These are phyloP conservation scores for Caenorhabditis sp. DNA, from an alignment of 2,888 invertebrate species.

Conservation along the genomic window DNA sequence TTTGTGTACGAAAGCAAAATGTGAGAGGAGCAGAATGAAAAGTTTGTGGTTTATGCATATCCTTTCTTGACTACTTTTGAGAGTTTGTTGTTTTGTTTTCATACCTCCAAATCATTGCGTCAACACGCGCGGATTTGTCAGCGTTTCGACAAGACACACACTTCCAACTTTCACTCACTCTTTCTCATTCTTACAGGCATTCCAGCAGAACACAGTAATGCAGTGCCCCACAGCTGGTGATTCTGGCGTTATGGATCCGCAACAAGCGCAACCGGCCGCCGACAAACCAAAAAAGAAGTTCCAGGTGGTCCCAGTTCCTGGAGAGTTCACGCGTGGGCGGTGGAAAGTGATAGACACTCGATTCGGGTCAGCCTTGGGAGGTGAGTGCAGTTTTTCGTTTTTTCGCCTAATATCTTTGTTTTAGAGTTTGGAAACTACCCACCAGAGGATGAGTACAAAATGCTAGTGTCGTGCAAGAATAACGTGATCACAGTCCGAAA, in stretches of 20 bases:
- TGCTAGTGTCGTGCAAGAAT: slow-evolving; percentile 39
- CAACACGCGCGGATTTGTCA: no score
- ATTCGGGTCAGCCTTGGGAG: slow-evolving; percentile 54
- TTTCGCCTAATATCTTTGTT: not conserved
- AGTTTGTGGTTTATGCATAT: no score
- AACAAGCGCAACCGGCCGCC: slow-evolving; percentile 1
- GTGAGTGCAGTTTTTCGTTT: slow-evolving; percentile 10
- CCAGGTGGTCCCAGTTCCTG: slow-evolving; percentile 75
- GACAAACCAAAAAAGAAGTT: slow-evolving; percentile 52
- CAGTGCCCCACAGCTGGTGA: slow-evolving; percentile 7
- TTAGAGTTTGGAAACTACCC: slow-evolving; percentile 58
- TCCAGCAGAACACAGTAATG: slow-evolving; percentile 39
- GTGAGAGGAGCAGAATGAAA: no score
- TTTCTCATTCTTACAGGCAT: slow-evolving; percentile 37
- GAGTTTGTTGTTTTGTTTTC: no score
- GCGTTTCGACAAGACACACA: no score
- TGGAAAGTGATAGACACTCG: slow-evolving; percentile 71
- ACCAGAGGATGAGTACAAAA: slow-evolving; percentile 50
- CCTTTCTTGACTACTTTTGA: no score
- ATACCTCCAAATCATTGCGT: no score
- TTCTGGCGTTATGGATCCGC: not conserved
- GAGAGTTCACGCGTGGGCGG: slow-evolving; percentile 74
- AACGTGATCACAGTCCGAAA: slow-evolving; percentile 51
- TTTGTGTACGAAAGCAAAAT: no score
- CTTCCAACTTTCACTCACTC: no score